Conservation (phyloP, 2,113 vertebrate species). For the Daubentonia madagascariensis region DNA sequence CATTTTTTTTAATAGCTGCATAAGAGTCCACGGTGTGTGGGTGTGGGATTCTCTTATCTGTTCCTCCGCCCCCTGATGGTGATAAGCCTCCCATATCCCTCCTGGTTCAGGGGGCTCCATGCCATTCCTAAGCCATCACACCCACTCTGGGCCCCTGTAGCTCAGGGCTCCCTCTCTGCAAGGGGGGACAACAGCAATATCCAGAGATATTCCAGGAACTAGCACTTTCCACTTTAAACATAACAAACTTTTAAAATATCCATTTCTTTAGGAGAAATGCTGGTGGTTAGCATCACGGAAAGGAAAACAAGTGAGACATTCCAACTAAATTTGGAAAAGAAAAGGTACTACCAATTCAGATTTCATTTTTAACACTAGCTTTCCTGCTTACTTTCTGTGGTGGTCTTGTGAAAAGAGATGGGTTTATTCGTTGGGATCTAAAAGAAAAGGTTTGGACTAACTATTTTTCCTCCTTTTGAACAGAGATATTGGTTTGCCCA, state of each 20-base stretch:
- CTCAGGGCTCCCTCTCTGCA: neutral
- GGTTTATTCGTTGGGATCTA: neutral
- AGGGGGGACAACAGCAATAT: neutral
- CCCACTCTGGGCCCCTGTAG: neutral
- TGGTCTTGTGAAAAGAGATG: neutral
- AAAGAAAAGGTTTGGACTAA: neutral
- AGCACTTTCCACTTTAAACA: neutral
- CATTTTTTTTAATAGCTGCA: neutral
- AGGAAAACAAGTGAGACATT: neutral
- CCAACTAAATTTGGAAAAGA: neutral
- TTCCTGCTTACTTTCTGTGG: neutral
- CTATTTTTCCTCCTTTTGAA: neutral
- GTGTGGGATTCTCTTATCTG: neutral
- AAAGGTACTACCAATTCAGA: neutral
- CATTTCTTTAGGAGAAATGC: slow-evolving; percentile 66
- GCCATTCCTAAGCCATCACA: neutral
- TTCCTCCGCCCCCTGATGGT: neutral
- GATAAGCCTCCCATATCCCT: neutral
- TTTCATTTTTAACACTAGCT: neutral
- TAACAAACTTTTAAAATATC: neutral
- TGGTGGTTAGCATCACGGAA: neutral
- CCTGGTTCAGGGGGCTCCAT: neutral
- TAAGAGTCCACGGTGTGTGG: neutral
- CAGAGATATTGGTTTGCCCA: neutral
- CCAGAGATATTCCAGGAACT: neutral